These are phyloP conservation scores for Drosophila varians DNA, from an alignment of 1,140 invertebrate genomes.

Conservation along the genomic window DNA sequence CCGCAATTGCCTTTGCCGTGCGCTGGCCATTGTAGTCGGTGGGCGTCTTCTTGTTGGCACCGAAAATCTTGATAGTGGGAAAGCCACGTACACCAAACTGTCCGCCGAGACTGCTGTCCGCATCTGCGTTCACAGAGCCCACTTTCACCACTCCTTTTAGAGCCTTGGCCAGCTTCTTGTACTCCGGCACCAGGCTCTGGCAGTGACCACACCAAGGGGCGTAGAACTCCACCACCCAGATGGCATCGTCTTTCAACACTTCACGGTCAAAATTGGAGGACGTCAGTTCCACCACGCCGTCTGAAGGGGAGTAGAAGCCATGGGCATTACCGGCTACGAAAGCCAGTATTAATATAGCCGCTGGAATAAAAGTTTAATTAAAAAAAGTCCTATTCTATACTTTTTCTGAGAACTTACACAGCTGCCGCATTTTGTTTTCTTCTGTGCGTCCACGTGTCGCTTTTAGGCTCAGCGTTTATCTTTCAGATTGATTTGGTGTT, in stretches of 20 bases:
- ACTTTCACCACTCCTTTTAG: constrained; percentile 96
- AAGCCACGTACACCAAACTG: constrained; percentile 95
- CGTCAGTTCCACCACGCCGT: constrained; percentile 96
- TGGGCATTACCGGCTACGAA: constrained; percentile 72
- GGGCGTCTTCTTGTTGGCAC: constrained; percentile 93
- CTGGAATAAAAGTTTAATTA: constrained; percentile 20
- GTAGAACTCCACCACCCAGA: constrained; percentile 95
- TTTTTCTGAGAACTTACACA: constrained; percentile 31
- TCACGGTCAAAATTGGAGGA: constrained; percentile 94
- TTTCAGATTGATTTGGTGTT: neutral
- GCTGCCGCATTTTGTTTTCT: constrained; percentile 21
- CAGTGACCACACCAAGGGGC: constrained; percentile 97
- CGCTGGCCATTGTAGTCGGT: constrained; percentile 94
- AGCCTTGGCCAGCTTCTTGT: constrained; percentile 93
- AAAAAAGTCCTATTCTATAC: neutral
- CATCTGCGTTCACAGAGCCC: constrained; percentile 96
- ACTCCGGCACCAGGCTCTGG: constrained; percentile 92
- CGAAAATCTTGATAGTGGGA: constrained; percentile 98
- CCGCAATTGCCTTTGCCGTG: constrained; percentile 93
- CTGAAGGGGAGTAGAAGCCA: constrained; percentile 91
- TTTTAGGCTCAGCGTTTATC: constrained; percentile 1
- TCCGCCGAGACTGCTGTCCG: constrained; percentile 91
- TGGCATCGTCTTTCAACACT: constrained; percentile 92
- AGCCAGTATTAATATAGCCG: constrained; percentile 52
- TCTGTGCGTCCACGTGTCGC: constrained; percentile 14